Evolutionary conservation across 2,888 invertebrate genomes (phyloP).

Genomic region (Rotaria magnacalcarata): DNA sequence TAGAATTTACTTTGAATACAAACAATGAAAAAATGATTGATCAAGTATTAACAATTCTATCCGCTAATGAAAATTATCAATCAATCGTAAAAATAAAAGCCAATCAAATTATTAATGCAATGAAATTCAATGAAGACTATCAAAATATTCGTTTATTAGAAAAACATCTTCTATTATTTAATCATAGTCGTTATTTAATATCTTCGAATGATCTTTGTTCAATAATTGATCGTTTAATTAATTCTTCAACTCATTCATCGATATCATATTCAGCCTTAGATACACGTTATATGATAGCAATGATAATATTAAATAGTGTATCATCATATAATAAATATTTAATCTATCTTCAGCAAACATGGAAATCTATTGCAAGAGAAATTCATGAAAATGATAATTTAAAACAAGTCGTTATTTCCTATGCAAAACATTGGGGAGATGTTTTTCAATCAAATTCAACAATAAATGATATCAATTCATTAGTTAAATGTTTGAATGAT

Average conservation of each 20-base stretch:
- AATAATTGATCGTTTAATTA: background rate
- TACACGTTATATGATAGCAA: background rate
- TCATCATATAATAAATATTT: background rate
- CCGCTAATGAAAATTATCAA: background rate
- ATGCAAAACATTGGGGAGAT: background rate
- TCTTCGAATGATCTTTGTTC: background rate
- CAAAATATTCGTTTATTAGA: constrained; percentile 26
- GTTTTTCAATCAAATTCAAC: background rate
- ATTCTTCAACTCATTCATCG: background rate
- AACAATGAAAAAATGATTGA: background rate
- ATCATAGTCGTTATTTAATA: background rate
- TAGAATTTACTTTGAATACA: background rate
- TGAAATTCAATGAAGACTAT: background rate
- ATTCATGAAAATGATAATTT: background rate
- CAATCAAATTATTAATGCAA: background rate
- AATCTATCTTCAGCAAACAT: background rate
- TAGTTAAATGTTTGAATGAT: background rate
- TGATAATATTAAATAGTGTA: background rate
- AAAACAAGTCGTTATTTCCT: background rate
- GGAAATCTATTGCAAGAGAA: background rate
- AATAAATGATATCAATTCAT: background rate
- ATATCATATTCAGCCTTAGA: background rate
- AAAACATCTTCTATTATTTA: background rate
- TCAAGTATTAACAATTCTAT: background rate
- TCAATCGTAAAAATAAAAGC: background rate